These are phyloP conservation scores for Rhopalosiphum nymphaeae DNA, from an alignment of 2,888 invertebrate species.

Conservation along the genomic window DNA sequence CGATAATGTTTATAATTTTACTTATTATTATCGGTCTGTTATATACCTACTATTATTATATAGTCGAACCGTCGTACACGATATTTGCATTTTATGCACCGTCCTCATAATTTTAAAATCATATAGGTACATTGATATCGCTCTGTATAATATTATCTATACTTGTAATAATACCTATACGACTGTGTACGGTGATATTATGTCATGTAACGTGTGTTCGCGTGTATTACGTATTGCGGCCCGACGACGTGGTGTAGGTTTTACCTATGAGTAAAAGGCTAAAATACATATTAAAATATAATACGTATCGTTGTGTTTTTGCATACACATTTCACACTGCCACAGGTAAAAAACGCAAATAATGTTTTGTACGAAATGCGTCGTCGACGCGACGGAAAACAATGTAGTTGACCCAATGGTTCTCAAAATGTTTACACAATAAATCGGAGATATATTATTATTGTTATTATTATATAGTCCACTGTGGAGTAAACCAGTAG, in stretches of 20 bases:
- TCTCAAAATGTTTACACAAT: conserved; percentile 40
- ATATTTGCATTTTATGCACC: background rate
- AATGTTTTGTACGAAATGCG: conserved; percentile 6
- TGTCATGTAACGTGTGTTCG: background rate
- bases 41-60: background rate
- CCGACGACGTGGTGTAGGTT: background rate
- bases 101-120: background rate
- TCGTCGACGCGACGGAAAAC: conserved; percentile 24
- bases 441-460: background rate
- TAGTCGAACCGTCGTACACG: background rate
- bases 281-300: background rate
- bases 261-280: background rate
- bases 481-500: conserved; percentile 17
- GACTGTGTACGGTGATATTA: too few relatives aligned
- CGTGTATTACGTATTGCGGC: background rate
- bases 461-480: background rate
- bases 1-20: background rate
- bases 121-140: background rate
- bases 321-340: background rate
- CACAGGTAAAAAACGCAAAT: background rate
- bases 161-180: background rate
- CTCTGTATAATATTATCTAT: background rate
- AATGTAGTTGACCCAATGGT: conserved; percentile 8
- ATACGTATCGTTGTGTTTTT: background rate
- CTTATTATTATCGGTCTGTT: conserved; percentile 5